These are phyloP conservation scores for Opisthograptis luteolata DNA, from an alignment of 2,888 invertebrate species.

Conservation along the genomic window DNA sequence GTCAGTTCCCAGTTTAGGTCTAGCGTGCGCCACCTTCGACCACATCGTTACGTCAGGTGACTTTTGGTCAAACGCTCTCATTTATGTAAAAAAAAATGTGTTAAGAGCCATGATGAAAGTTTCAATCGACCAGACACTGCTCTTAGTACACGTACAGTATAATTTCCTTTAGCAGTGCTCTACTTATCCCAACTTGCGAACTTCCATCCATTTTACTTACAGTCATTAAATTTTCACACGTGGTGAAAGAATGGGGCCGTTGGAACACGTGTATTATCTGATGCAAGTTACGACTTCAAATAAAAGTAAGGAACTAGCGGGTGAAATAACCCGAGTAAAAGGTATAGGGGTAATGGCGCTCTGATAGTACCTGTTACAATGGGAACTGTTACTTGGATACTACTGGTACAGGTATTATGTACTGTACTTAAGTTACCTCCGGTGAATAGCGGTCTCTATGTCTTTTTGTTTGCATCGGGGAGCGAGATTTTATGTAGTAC, in stretches of 20 bases:
- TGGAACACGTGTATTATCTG: slow-evolving; percentile 25
- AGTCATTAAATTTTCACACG: slow-evolving; percentile 56
- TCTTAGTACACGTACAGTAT: no score
- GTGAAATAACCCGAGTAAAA: slow-evolving; percentile 25
- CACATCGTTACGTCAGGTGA: no score
- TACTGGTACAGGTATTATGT: slow-evolving; percentile 7
- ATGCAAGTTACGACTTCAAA: slow-evolving; percentile 48
- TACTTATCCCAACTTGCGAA: neutral
- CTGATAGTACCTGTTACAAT: slow-evolving; percentile 28
- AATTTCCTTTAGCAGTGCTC: no score
- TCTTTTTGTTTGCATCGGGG: slow-evolving; percentile 7
- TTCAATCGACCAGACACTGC: no score
- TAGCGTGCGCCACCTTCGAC: no score
- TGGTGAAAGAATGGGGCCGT: slow-evolving; percentile 44
- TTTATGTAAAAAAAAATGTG: no score
- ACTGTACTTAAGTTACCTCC: neutral
- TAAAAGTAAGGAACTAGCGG: slow-evolving; percentile 36
- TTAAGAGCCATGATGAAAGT: no score
- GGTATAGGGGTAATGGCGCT: slow-evolving; percentile 36
- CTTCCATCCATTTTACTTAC: slow-evolving; percentile 43
- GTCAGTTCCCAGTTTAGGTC: no score
- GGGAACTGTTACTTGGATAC: slow-evolving; percentile 24
- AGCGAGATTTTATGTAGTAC: slow-evolving; percentile 1
- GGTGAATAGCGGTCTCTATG: neutral
- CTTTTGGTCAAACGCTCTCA: no score